These are phyloP conservation scores for Mycetomoellerius zeteki DNA, from an alignment of 1,140 invertebrate species.

Conservation along the genomic window DNA sequence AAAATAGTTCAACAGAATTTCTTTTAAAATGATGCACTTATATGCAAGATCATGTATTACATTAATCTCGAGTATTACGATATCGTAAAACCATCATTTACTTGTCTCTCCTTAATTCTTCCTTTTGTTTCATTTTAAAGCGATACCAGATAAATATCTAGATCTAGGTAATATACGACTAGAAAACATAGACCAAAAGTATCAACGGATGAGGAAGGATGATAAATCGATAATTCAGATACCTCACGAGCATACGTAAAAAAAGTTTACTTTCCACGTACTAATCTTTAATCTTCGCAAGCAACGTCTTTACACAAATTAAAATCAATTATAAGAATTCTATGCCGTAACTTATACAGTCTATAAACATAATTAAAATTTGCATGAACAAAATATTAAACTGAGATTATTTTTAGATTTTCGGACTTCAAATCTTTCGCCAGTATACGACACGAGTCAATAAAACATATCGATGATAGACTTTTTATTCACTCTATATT, in stretches of 20 bases:
- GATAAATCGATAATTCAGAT: slow-evolving; percentile 55
- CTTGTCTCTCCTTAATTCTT: background rate
- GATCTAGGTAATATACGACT: slow-evolving; percentile 40
- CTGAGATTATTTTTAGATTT: slow-evolving; percentile 11
- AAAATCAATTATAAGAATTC: slow-evolving; percentile 26
- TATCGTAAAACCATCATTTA: slow-evolving; percentile 2
- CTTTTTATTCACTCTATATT: background rate
- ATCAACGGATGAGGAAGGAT: slow-evolving; percentile 34
- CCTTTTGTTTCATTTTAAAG: slow-evolving; percentile 27
- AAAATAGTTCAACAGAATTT: background rate
- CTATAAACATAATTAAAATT: slow-evolving; percentile 10
- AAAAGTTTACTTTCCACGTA: slow-evolving; percentile 39
- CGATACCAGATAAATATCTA: slow-evolving; percentile 45
- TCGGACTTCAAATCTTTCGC: background rate
- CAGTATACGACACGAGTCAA: background rate
- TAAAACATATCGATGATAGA: background rate
- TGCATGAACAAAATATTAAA: slow-evolving; percentile 17
- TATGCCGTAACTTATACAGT: background rate
- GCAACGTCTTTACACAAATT: slow-evolving; percentile 22
- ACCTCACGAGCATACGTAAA: slow-evolving; percentile 18
- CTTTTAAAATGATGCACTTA: slow-evolving; percentile 21
- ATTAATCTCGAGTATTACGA: background rate
- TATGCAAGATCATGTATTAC: background rate
- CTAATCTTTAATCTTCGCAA: slow-evolving; percentile 32
- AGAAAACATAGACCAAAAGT: slow-evolving; percentile 33